Percentiles rank a stretch among this genome's conserved stretches.
Evolutionary conservation across 2,888 invertebrate genomes (phyloP).

Genomic region (Epistrophe eligans): DNA sequence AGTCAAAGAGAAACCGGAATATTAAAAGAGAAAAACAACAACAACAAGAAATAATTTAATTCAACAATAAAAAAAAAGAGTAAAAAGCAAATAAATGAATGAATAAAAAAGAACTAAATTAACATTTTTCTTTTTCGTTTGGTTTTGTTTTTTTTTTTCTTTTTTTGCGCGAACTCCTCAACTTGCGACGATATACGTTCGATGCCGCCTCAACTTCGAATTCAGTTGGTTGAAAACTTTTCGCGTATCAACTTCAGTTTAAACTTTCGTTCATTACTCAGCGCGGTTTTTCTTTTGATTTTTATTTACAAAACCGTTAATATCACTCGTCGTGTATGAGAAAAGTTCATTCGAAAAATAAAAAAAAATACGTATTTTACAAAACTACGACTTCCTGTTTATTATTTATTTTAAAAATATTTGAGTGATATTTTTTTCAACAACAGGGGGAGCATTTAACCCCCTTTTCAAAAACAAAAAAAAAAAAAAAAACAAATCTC

Average conservation of each 20-base stretch:
- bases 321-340: constrained; percentile 15
- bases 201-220: constrained; percentile 70
- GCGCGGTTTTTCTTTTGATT: constrained; percentile 15
- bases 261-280: constrained; percentile 39
- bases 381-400: constrained; percentile 31
- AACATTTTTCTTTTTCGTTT: constrained; percentile 52
- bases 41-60: constrained; percentile 14
- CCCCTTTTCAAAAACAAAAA: constrained; percentile 34
- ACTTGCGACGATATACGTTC: constrained; percentile 76
- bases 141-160: constrained; percentile 38
- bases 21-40: constrained; percentile 46
- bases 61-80: constrained; percentile 48
- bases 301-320: constrained; percentile 36
- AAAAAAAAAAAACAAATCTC: constrained; percentile 49
- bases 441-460: constrained; percentile 18
- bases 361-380: neutral
- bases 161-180: constrained; percentile 69
- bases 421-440: constrained; percentile 2
- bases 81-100: constrained; percentile 50
- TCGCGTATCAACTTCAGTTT: constrained; percentile 68
- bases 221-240: constrained; percentile 74
- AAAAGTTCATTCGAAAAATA: constrained; percentile 15
- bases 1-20: constrained; percentile 57
- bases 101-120: constrained; percentile 50
- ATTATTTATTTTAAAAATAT: neutral